phyloP scores from a whole-genome alignment of 2,888 invertebrate species.

The Heterodera filipjevi region DNA sequence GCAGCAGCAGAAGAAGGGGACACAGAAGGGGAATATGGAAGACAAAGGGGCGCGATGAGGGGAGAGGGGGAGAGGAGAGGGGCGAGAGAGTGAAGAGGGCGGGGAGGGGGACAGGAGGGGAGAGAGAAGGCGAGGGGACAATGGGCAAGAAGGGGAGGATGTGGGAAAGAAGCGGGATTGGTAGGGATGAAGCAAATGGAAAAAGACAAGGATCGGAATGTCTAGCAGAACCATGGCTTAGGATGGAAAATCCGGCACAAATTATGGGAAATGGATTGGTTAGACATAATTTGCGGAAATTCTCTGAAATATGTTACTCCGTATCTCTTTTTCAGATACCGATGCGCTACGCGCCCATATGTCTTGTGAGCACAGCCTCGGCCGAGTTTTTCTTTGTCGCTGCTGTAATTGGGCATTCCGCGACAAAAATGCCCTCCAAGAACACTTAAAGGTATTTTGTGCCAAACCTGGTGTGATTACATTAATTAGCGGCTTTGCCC shows the following conservation, averaged over 20 bases:
- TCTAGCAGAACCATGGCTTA: background rate
- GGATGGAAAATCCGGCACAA: background rate
- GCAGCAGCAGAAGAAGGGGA: background rate
- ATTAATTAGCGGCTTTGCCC: background rate
- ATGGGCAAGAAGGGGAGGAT: background rate
- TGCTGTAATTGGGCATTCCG: slow-evolving; percentile 65
- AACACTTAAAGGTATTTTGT: slow-evolving; percentile 39
- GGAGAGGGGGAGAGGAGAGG: background rate
- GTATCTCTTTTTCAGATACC: slow-evolving; percentile 53
- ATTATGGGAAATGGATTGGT: background rate
- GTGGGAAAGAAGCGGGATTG: background rate
- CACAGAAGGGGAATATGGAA: background rate
- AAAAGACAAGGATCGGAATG: background rate
- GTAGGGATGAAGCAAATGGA: background rate
- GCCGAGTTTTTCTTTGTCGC: slow-evolving; percentile 64
- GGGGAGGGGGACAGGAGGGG: background rate
- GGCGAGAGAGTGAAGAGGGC: background rate
- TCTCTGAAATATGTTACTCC: background rate
- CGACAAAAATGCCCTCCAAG: slow-evolving; percentile 60
- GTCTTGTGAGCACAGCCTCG: slow-evolving; percentile 56
- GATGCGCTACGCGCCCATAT: slow-evolving; percentile 65
- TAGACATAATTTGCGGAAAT: too few relatives aligned
- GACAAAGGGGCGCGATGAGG: background rate
- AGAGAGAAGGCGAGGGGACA: background rate
- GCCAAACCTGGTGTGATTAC: background rate